phyloP scores from a whole-genome alignment of 2,888 invertebrate genomes.

The Abrostola triplasia region DNA sequence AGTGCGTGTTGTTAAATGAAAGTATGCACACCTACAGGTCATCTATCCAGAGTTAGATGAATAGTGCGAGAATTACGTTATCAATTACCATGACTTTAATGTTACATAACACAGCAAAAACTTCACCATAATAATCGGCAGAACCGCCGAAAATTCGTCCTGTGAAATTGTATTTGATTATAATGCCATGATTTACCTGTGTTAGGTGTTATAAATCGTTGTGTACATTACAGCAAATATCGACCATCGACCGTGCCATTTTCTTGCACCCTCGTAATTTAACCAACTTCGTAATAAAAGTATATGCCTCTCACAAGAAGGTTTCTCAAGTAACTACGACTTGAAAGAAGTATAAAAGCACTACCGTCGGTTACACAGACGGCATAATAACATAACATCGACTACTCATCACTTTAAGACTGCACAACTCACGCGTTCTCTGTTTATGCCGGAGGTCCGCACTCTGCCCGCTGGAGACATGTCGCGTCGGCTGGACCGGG shows the following conservation, averaged over 20 bases:
- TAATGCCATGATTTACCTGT: background rate
- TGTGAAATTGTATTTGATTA: background rate
- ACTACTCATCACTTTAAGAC: no score
- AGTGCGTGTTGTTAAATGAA: background rate
- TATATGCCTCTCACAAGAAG: no score
- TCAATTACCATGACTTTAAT: background rate
- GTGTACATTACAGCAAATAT: background rate
- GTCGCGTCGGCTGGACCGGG: constrained; percentile 94
- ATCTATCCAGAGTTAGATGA: background rate
- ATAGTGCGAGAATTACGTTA: background rate
- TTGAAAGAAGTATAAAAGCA: no score
- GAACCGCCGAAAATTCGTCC: constrained; percentile 5
- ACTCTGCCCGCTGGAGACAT: constrained; percentile 94
- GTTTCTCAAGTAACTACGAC: no score
- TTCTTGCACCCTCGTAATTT: no score
- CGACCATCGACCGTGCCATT: background rate
- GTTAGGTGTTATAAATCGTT: background rate
- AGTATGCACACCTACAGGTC: background rate
- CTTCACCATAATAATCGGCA: constrained; percentile 15
- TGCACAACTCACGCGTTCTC: constrained; percentile 84
- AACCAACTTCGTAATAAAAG: no score
- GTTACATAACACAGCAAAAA: background rate
- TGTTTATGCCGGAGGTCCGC: constrained; percentile 90
- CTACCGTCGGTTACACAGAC: no score
- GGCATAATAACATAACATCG: no score